Evolutionary conservation across 2,888 invertebrate species (phyloP).

Genomic region (Diaphora mendica): DNA sequence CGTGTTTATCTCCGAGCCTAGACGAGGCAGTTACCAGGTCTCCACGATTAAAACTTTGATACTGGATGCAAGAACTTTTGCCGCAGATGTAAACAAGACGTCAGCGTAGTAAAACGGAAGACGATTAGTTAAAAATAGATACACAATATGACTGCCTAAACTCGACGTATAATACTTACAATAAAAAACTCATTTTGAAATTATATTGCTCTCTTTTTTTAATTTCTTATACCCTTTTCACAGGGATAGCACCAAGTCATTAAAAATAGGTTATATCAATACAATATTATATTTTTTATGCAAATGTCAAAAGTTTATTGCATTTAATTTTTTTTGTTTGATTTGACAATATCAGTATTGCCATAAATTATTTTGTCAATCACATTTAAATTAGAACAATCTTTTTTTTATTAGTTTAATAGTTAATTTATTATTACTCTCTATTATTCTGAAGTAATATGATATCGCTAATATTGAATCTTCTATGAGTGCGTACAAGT

Average conservation of each 20-base stretch:
- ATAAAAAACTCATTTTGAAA: conserved; percentile 88
- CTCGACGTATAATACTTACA: conserved; percentile 81
- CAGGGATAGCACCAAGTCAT: conserved; percentile 71
- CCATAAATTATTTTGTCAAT: neutral
- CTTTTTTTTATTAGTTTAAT: no score
- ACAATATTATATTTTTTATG: conserved; percentile 42
- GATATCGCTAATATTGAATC: no score
- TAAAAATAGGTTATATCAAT: conserved; percentile 62
- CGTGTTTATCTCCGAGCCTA: neutral
- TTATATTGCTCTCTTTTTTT: conserved; percentile 50
- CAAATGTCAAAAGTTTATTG: conserved; percentile 60
- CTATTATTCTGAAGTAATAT: no score
- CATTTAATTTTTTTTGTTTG: conserved; percentile 32
- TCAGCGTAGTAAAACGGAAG: conserved; percentile 62
- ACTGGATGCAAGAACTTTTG: conserved; percentile 49
- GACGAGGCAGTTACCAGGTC: neutral
- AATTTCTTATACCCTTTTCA: conserved; percentile 51
- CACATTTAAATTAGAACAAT: no score
- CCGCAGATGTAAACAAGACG: conserved; percentile 74
- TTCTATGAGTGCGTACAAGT: no score
- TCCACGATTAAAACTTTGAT: conserved; percentile 33
- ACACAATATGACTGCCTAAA: conserved; percentile 38
- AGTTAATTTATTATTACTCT: no score
- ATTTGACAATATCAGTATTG: conserved; percentile 26
- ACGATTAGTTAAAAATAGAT: conserved; percentile 75